phyloP scores from a whole-genome alignment of 1,140 invertebrate species.

The Microplitis demolitor region DNA sequence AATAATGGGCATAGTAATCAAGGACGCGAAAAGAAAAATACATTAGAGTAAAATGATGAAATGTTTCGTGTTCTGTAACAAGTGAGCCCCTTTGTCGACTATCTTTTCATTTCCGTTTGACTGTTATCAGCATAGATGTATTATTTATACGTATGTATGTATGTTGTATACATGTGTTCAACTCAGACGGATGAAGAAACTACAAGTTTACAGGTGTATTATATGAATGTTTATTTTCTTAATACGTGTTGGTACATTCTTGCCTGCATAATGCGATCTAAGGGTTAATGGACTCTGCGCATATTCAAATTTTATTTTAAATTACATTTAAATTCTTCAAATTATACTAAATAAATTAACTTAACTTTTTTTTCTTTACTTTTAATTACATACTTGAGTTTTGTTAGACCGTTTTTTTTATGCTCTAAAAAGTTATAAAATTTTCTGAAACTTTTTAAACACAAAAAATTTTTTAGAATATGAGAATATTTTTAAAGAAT shows the following conservation, averaged over 20 bases:
- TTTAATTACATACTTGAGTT: background rate
- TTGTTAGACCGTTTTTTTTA: too few relatives aligned
- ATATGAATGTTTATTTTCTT: background rate
- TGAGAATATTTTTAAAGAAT: too few relatives aligned
- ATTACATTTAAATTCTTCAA: background rate
- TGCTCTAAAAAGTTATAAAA: too few relatives aligned
- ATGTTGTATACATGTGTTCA: background rate
- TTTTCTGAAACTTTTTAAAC: too few relatives aligned
- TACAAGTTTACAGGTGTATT: slow-evolving; percentile 20
- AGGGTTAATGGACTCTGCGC: slow-evolving; percentile 9
- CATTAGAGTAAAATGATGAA: too few relatives aligned
- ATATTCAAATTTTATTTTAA: background rate
- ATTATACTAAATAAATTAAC: background rate
- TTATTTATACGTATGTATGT: background rate
- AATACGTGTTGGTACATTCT: slow-evolving; percentile 13
- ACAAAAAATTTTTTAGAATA: too few relatives aligned
- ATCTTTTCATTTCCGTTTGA: slow-evolving; percentile 25
- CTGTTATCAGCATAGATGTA: background rate
- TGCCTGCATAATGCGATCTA: slow-evolving; percentile 11
- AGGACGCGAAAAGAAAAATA: too few relatives aligned
- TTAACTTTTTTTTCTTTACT: background rate
- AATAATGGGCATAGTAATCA: too few relatives aligned
- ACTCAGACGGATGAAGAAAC: background rate
- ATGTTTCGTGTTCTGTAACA: background rate
- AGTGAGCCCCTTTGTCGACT: background rate